A percentile compares a stretch with the other conserved stretches of the same genome.
Conservation (phyloP, 2,888 invertebrate genomes). For the Cheilosia impressa region DNA sequence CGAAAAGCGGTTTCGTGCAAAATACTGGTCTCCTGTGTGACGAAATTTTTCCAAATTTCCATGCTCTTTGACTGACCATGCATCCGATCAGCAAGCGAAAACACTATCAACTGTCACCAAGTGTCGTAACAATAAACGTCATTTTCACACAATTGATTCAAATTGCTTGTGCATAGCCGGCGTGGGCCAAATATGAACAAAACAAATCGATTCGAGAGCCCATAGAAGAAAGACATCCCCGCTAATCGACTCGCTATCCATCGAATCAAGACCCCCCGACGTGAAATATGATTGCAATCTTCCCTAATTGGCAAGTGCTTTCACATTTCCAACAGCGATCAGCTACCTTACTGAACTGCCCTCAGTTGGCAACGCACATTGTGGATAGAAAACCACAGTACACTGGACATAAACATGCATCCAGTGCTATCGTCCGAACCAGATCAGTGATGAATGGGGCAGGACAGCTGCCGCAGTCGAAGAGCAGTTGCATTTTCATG, state of each 20-base stretch:
- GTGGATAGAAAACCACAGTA: background rate
- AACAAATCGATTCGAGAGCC: background rate
- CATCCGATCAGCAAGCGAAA: too few species aligned
- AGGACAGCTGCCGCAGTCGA: constrained; percentile 32
- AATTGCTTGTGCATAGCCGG: constrained; percentile 10
- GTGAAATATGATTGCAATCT: constrained; percentile 61
- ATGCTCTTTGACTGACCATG: too few species aligned
- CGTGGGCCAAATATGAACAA: background rate
- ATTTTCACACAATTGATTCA: constrained; percentile 41
- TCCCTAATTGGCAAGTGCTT: constrained; percentile 61
- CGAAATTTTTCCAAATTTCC: too few species aligned
- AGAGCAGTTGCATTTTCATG: constrained; percentile 45
- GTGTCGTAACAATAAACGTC: constrained; percentile 22
- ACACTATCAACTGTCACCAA: too few species aligned
- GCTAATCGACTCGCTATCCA: constrained; percentile 4
- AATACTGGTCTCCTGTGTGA: too few species aligned
- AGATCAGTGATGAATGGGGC: constrained; percentile 63
- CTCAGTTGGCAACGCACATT: constrained; percentile 5
- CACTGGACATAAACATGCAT: constrained; percentile 25
- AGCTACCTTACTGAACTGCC: constrained; percentile 19
- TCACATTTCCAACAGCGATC: constrained; percentile 35
- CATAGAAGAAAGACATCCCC: background rate
- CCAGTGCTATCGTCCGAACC: constrained; percentile 47
- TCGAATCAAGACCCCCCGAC: constrained; percentile 22
- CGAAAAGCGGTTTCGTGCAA: too few species aligned